phyloP scores from a whole-genome alignment of 2,113 vertebrate species.

The Nesogale talazaci region DNA sequence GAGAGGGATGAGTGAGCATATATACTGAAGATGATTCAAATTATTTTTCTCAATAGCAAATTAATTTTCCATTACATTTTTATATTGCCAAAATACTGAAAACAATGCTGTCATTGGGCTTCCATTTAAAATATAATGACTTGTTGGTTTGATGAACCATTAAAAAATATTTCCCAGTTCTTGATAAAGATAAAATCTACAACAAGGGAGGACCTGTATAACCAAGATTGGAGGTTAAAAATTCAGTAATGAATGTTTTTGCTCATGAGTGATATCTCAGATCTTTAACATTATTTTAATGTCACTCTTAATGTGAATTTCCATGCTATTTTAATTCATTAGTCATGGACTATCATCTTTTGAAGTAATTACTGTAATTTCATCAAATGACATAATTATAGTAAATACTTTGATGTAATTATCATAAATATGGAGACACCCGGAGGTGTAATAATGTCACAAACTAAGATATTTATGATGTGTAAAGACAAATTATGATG shows the following conservation, averaged over 20 bases:
- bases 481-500: constrained; percentile 87
- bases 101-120: constrained; percentile 15
- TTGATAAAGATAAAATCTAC: constrained; percentile 56
- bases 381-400: constrained; percentile 91
- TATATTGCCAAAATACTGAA: constrained; percentile 28
- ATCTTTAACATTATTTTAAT: constrained; percentile 85
- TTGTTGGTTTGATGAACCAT: neutral
- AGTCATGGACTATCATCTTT: constrained; percentile 91
- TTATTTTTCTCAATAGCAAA: neutral
- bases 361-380: constrained; percentile 90
- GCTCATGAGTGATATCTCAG: constrained; percentile 82
- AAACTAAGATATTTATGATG: constrained; percentile 88
- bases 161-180: constrained; percentile 8
- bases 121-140: neutral
- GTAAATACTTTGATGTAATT: constrained; percentile 91
- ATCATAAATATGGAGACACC: constrained; percentile 87
- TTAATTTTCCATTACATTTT: constrained; percentile 24
- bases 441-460: constrained; percentile 87
- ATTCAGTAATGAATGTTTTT: constrained; percentile 83
- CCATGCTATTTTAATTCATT: constrained; percentile 90
- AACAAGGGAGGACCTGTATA: constrained; percentile 50
- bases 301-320: constrained; percentile 88
- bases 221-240: constrained; percentile 79
- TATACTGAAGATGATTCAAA: neutral
- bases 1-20: neutral